Evolutionary conservation across 2,888 invertebrate species (phyloP).

Genomic region (Heteromyza rotundicornis): DNA sequence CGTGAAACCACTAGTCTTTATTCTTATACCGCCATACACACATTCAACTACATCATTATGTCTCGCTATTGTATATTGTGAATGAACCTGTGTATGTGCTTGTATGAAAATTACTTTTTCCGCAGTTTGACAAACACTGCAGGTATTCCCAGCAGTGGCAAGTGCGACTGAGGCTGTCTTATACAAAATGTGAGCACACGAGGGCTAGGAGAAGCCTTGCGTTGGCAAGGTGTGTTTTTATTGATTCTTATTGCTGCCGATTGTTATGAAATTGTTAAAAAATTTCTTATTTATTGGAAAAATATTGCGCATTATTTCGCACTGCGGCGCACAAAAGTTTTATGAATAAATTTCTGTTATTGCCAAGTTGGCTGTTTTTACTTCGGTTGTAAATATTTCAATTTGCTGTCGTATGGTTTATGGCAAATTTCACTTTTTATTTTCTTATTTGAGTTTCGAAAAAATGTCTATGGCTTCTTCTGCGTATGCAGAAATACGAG

Average conservation of each 20-base stretch:
- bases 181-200: too few relatives aligned
- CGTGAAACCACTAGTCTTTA: not conserved
- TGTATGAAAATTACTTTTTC: not conserved
- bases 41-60: not conserved
- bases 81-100: not conserved
- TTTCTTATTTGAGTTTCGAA: too few relatives aligned
- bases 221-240: too few relatives aligned
- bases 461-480: not conserved
- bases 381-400: slow-evolving; percentile 9
- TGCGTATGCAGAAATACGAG: slow-evolving; percentile 19
- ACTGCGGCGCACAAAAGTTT: not conserved
- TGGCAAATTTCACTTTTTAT: too few relatives aligned
- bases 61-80: too few relatives aligned
- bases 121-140: not conserved
- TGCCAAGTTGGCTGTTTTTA: not conserved
- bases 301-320: not conserved
- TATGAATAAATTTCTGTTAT: not conserved
- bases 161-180: not conserved
- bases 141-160: too few relatives aligned
- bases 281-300: slow-evolving; percentile 3
- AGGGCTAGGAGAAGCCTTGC: too few relatives aligned
- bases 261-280: not conserved
- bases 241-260: not conserved
- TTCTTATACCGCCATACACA: not conserved
- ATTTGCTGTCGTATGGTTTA: not conserved